Conservation (phyloP, 2,888 invertebrate species). For the Aspidiotus destructor region DNA sequence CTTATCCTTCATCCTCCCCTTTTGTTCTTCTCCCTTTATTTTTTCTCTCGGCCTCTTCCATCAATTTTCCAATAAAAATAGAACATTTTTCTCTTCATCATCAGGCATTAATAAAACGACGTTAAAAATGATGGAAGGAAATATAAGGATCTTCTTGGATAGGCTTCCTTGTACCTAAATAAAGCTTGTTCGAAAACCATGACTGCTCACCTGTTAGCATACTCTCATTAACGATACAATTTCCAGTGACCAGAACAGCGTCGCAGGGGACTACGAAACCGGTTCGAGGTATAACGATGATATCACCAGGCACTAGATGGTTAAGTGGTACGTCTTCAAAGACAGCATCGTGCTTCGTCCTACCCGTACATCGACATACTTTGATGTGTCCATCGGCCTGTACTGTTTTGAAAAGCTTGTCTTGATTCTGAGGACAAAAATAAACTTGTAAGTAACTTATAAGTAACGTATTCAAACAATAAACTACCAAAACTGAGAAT, state of each 20-base stretch:
- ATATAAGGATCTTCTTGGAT: too few relatives aligned
- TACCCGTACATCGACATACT: conserved; percentile 43
- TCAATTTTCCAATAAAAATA: background rate
- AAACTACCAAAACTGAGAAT: too few relatives aligned
- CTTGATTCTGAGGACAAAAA: conserved; percentile 42
- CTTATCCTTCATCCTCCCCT: too few relatives aligned
- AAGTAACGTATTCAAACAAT: too few relatives aligned
- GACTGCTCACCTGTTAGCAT: conserved; percentile 80
- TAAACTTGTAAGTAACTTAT: too few relatives aligned
- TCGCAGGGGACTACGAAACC: conserved; percentile 74
- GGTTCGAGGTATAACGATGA: conserved; percentile 67
- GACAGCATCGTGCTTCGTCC: conserved; percentile 39
- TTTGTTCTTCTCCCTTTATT: too few relatives aligned
- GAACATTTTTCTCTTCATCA: background rate
- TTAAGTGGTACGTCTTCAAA: conserved; percentile 48
- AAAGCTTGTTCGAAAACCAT: too few relatives aligned
- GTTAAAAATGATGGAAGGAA: too few relatives aligned
- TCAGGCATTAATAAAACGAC: background rate
- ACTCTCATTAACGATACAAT: conserved; percentile 86
- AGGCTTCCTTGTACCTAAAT: background rate
- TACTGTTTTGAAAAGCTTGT: conserved; percentile 44
- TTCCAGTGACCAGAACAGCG: conserved; percentile 73
- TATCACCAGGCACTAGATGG: conserved; percentile 75
- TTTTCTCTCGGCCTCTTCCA: too few relatives aligned
- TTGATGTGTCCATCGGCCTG: conserved; percentile 47